phyloP scores from a whole-genome alignment of 2,888 invertebrate genomes.

The Calliopum simillimum region DNA sequence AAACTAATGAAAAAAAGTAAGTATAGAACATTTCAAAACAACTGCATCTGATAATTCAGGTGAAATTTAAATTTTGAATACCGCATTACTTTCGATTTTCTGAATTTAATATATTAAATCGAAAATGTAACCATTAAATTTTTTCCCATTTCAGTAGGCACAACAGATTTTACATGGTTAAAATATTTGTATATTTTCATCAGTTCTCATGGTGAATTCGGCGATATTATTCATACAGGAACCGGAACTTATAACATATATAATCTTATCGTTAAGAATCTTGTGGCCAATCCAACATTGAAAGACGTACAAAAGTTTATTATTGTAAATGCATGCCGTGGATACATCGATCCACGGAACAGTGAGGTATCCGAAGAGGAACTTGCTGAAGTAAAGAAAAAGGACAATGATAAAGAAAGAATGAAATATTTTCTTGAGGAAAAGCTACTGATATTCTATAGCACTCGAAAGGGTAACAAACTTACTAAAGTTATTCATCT shows the following conservation, averaged over 20 bases:
- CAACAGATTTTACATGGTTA: neutral
- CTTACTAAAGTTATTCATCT: too few species aligned
- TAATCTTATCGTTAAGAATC: neutral
- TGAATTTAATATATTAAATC: too few species aligned
- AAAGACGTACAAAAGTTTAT: slow-evolving; percentile 11
- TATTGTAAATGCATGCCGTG: slow-evolving; percentile 26
- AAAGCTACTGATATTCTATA: slow-evolving; percentile 5
- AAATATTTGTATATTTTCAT: neutral
- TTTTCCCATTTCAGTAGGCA: slow-evolving; percentile 5
- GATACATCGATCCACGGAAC: neutral
- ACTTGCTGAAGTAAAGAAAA: neutral
- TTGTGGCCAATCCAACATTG: slow-evolving; percentile 18
- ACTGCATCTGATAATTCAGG: too few species aligned
- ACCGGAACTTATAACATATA: slow-evolving; percentile 15
- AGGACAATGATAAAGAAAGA: neutral
- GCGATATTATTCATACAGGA: slow-evolving; percentile 26
- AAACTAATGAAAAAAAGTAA: slow-evolving; percentile 1
- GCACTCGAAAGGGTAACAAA: slow-evolving; percentile 11
- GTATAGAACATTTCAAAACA: too few species aligned
- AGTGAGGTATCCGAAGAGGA: neutral
- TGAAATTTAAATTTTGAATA: too few species aligned
- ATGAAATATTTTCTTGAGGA: neutral
- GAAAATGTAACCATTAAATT: too few species aligned
- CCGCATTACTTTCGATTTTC: too few species aligned
- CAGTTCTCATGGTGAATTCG: slow-evolving; percentile 22